Base-by-base conservation (phyloP, 2,888 invertebrate species). In the Drosophila macrothrix region DNA sequence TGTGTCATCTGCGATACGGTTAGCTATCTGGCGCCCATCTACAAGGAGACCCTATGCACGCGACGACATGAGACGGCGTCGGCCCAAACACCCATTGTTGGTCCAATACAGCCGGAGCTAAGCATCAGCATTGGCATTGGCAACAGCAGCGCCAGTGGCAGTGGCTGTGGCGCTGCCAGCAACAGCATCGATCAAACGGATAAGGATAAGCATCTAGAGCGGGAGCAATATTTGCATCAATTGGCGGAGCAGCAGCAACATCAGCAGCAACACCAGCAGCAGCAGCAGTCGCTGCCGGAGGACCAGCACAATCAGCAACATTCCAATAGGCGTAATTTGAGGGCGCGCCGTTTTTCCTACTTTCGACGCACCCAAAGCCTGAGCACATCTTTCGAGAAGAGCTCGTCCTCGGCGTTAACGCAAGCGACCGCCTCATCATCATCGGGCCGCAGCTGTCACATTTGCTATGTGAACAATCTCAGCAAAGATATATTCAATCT, bases 1-100 rank as follows among this genome's bases (percentile, higher is more conserved):
- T 93, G 93, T 82, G 88, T 93, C 53, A 93, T 93, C 76, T 93
- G 93, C 84, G 93, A 93, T 81, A 92, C 91, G 54, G 93, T 93
- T 53, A 93, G 93, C 81, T 92, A 92, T 81, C 85, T 93, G 76
- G 93, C 93, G 53, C 93, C 93, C 73, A 93, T 93, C 53, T 93
- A 93, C 75, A 93, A 93, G 79, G 93, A 92, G 74, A 92, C 93
- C 5, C 80, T 93, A n/a, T 74, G 73, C 55, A 64, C 84, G 65
- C 82, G 83, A 16, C 56, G 70, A 0, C 71, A 78, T 60, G 67
- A 78, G 46, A n/a, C 63, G 16, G 43, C 71, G 19, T 37, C 67
- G 50, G 39, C 29, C 4, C 29, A 29, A 29, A 6, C 50, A 62
- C 10, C 59, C 41, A 29, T 43, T 14, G 29, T 37, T 35, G 55